Base-by-base conservation (phyloP, 1,140 invertebrate genomes). In the Centruroides sculpturatus region DNA sequence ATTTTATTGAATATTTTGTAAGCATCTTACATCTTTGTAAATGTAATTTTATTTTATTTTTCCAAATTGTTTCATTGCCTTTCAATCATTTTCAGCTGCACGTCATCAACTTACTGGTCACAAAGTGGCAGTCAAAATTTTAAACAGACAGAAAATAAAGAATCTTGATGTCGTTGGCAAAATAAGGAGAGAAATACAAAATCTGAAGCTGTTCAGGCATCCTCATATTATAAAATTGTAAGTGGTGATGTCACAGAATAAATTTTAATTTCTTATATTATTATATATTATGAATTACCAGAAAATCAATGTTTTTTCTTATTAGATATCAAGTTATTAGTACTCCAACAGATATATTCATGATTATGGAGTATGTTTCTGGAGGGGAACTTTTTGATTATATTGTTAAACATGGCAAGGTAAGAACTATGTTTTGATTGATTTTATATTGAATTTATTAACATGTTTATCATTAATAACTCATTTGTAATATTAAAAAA, bases 351-450 rank as follows among this genome's bases (percentile, higher is more conserved):
- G 95, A 99, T 76, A 99, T 99, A 70, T 99, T 99, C 74, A 97
- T 98, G 93, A 94, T 98, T 64, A 98, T 99, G 96, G 97, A 99
- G 78, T 99, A 98, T 82, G 97, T 99, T 0, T 92, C 92, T 66
- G 97, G 97, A 47, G 97, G 97, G 56, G 97, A 99, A 75, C 76
- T 99, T 0, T 99, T 99, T 78, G 96, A 99, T 73, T 99, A 99
- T 71, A 99, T 99, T 69, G 96, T 99, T 0, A 98, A 98, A 73
- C 87, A 98, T 77, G 96, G 95, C 34, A 95, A 97, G 75, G 81
- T 83, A 72, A 70, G 64, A 23, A 23, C 23, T 23, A 23, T 23
- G 23, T 23, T 23, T 23, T 23, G 23, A 23, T 1, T 23, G 23
- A 23, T 23, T 23, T 23, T 23, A 23, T 23, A 23, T 23, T 23